Evolutionary conservation across 1,140 invertebrate species (phyloP).

Genomic region (Oryctes rhinoceros): DNA sequence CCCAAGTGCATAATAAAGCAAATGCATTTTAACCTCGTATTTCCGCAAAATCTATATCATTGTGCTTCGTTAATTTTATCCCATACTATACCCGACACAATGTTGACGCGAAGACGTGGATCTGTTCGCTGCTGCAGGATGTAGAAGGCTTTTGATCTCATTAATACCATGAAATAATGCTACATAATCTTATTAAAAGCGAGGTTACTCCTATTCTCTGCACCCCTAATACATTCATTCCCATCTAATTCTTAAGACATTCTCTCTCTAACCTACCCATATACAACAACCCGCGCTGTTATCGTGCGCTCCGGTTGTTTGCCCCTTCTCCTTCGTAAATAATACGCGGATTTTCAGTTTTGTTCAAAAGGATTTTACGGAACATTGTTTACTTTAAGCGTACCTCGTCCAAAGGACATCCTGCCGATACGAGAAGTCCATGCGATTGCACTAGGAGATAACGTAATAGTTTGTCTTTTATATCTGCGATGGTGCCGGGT

Average conservation of each 20-base stretch:
- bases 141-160: constrained; percentile 69
- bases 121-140: constrained; percentile 54
- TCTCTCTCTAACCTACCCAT: constrained; percentile 44
- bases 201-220: constrained; percentile 65
- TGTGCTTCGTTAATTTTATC: not conserved
- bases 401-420: constrained; percentile 94
- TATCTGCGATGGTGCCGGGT: constrained; percentile 79
- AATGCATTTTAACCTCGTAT: no score
- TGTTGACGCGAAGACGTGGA: constrained; percentile 47
- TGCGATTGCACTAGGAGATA: constrained; percentile 88
- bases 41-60: constrained; percentile 42
- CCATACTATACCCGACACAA: constrained; percentile 31
- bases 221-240: constrained; percentile 60
- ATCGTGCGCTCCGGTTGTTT: not conserved
- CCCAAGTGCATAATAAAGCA: no score
- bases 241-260: constrained; percentile 59
- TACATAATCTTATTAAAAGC: constrained; percentile 71
- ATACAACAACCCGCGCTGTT: not conserved
- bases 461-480: constrained; percentile 92
- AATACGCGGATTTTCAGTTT: constrained; percentile 37
- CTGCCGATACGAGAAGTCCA: constrained; percentile 82
- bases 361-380: constrained; percentile 20
- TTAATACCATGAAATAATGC: constrained; percentile 72
- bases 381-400: constrained; percentile 27
- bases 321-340: not conserved